Conservation (phyloP, 1,140 invertebrate species). For the Fopius arisanus region DNA sequence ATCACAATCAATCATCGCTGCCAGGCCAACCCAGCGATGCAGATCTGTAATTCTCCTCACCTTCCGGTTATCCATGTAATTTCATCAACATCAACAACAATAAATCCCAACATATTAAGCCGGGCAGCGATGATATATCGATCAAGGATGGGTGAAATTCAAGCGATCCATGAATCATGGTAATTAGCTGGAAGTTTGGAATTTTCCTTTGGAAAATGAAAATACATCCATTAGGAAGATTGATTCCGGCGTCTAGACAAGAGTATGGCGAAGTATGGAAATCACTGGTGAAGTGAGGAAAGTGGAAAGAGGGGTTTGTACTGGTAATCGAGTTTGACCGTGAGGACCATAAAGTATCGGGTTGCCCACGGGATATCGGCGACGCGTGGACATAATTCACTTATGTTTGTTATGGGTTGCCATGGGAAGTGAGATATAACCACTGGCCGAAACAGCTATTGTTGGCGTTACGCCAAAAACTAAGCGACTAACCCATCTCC, state of each 20-base stretch:
- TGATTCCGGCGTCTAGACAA: neutral
- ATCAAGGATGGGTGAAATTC: neutral
- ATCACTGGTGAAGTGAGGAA: conserved; percentile 31
- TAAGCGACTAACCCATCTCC: conserved; percentile 42
- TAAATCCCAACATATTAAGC: neutral
- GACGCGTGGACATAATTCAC: conserved; percentile 61
- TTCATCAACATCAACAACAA: neutral
- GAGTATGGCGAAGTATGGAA: conserved; percentile 32
- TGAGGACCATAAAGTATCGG: conserved; percentile 46
- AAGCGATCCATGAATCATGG: neutral
- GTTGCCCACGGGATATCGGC: neutral
- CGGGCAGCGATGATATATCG: neutral
- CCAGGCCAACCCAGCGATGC: too few species aligned
- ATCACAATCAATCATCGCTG: too few species aligned
- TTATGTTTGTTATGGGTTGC: conserved; percentile 62
- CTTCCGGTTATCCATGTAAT: too few species aligned
- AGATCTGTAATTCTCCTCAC: too few species aligned
- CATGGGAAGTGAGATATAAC: conserved; percentile 58
- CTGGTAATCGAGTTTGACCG: conserved; percentile 49
- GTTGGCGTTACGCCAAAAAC: conserved; percentile 58
- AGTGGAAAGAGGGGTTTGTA: neutral
- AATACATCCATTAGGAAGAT: neutral
- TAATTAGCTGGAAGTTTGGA: neutral
- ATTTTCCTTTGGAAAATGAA: neutral
- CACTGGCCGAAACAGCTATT: conserved; percentile 51